Conservation (phyloP, 2,888 invertebrate genomes). For the Agrilus cyanescens region DNA sequence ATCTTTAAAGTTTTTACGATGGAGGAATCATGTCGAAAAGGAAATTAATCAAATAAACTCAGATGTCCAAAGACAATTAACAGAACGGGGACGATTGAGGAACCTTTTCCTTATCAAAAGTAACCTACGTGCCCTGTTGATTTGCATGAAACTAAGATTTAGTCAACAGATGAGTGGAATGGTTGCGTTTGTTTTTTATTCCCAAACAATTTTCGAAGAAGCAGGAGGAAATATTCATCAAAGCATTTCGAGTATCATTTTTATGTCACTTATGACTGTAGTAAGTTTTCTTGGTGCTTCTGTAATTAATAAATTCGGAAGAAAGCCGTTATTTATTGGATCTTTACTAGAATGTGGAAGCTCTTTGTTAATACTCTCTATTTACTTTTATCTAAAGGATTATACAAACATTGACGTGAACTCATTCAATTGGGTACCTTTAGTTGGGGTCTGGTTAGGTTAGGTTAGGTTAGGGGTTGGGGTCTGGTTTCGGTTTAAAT, state of each 20-base stretch:
- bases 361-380: conserved; percentile 17
- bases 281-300: conserved; percentile 15
- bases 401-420: conserved; percentile 12
- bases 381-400: conserved; percentile 22
- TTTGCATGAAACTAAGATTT: conserved; percentile 18
- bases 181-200: conserved; percentile 22
- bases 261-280: conserved; percentile 8
- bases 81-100: conserved; percentile 22
- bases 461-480: no score
- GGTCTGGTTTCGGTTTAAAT: conserved; percentile 18
- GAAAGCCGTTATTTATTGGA: conserved; percentile 20
- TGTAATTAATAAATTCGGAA: conserved; percentile 23
- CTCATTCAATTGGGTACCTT: conserved; percentile 15
- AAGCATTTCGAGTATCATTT: conserved; percentile 24
- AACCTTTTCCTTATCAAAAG: conserved; percentile 22
- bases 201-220: conserved; percentile 26
- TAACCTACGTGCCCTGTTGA: conserved; percentile 23
- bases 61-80: conserved; percentile 25
- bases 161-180: conserved; percentile 25
- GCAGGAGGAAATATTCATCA: conserved; percentile 25
- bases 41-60: conserved; percentile 20
- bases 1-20: conserved; percentile 20
- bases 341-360: conserved; percentile 20
- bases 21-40: conserved; percentile 20
- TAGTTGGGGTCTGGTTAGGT: conserved; percentile 17